A percentile compares a stretch with the other conserved stretches of the same genome.
Evolutionary conservation across 1,140 invertebrate genomes (phyloP).

Genomic region (Stenopsyche tienmushanensis): DNA sequence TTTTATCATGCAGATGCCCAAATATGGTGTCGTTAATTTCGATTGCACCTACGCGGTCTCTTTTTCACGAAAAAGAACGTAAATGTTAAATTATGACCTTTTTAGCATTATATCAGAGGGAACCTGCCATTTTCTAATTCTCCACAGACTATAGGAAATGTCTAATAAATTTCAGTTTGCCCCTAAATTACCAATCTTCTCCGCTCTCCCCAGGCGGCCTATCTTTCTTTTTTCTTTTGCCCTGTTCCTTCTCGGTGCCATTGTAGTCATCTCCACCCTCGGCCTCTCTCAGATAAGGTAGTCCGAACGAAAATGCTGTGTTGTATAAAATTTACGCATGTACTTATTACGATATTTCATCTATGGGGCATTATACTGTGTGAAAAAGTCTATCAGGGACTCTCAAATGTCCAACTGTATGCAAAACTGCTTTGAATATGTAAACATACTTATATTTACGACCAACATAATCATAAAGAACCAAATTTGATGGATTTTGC

Average conservation of each 20-base stretch:
- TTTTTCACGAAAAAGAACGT: constrained; percentile 22
- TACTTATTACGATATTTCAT: not conserved
- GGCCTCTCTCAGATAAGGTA: constrained; percentile 5
- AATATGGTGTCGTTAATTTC: no score
- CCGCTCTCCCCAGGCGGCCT: constrained; percentile 31
- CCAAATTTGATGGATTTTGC: no score
- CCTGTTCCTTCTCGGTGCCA: constrained; percentile 19
- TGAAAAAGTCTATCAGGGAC: not conserved
- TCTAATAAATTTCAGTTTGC: constrained; percentile 42
- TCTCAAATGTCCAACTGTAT: no score
- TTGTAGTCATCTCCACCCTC: constrained; percentile 35
- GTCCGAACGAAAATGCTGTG: not conserved
- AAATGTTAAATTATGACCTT: constrained; percentile 39
- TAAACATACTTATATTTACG: no score
- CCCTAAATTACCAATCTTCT: constrained; percentile 39
- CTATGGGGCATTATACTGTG: not conserved
- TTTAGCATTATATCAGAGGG: constrained; percentile 38
- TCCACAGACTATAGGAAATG: constrained; percentile 40
- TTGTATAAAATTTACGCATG: no score
- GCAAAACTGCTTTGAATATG: no score
- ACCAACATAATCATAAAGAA: no score
- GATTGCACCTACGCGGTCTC: no score
- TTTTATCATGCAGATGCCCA: no score
- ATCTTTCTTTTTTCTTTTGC: constrained; percentile 33
- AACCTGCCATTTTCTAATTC: constrained; percentile 41